These are phyloP conservation scores for Forbesichthys papilliferus DNA, from an alignment of 2,113 vertebrate species.

Conservation along the genomic window DNA sequence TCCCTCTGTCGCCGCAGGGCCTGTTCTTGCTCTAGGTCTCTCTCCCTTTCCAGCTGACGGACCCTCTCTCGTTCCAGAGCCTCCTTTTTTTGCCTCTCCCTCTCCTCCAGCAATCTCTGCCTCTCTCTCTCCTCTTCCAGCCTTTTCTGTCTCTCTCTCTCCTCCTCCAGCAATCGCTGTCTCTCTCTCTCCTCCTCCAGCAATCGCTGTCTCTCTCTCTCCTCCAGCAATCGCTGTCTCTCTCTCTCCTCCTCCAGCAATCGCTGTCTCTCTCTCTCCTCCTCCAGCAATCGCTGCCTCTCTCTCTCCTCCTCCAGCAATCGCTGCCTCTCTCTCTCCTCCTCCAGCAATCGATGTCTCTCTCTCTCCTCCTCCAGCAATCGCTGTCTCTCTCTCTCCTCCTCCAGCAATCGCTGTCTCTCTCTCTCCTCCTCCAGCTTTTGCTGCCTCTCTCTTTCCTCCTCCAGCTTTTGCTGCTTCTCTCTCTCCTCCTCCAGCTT, in stretches of 20 bases:
- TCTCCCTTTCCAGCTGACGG: constrained; percentile 49
- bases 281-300: neutral
- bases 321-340: neutral
- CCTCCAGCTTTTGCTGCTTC: constrained; percentile 15
- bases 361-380: constrained; percentile 41
- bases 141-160: neutral
- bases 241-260: constrained; percentile 31
- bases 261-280: constrained; percentile 10
- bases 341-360: constrained; percentile 18
- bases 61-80: constrained; percentile 6
- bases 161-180: neutral
- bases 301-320: constrained; percentile 29
- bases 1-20: constrained; percentile 54
- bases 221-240: constrained; percentile 13
- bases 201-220: constrained; percentile 6
- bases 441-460: constrained; percentile 28
- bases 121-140: constrained; percentile 1
- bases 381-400: neutral
- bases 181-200: constrained; percentile 19
- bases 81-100: neutral
- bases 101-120: neutral
- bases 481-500: constrained; percentile 17
- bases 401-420: neutral
- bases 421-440: constrained; percentile 4
- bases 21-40: constrained; percentile 49